These are phyloP conservation scores for Molanna angustata DNA, from an alignment of 2,888 invertebrate genomes.

Conservation along the genomic window DNA sequence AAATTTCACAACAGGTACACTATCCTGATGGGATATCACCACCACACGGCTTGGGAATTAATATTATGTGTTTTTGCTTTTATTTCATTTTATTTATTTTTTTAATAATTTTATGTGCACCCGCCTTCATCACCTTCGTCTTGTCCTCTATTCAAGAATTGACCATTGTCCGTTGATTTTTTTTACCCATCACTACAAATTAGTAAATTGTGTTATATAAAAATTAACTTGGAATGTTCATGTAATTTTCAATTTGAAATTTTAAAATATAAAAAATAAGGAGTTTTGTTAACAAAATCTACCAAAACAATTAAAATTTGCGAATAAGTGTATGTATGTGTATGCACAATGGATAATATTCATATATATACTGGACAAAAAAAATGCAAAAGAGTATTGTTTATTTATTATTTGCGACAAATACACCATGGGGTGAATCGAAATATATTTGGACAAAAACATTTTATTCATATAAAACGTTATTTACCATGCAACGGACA, in stretches of 20 bases:
- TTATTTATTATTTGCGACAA: too few relatives aligned
- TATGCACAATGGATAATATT: too few relatives aligned
- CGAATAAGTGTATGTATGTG: too few relatives aligned
- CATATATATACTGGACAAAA: too few relatives aligned
- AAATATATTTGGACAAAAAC: not conserved
- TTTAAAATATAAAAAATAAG: too few relatives aligned
- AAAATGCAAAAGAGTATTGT: too few relatives aligned
- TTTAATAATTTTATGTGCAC: slow-evolving; percentile 16
- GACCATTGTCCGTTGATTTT: slow-evolving; percentile 6
- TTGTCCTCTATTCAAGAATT: not conserved
- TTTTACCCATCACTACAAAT: not conserved
- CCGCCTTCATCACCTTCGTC: slow-evolving; percentile 17
- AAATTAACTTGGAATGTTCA: too few relatives aligned
- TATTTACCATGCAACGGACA: slow-evolving; percentile 5
- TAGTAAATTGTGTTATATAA: too few relatives aligned
- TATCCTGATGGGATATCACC: slow-evolving; percentile 3
- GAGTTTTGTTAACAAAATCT: too few relatives aligned
- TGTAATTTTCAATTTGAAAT: too few relatives aligned
- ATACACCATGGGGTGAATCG: too few relatives aligned
- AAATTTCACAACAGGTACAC: slow-evolving; percentile 92
- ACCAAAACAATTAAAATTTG: too few relatives aligned
- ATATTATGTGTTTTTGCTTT: slow-evolving; percentile 8
- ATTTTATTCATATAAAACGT: not conserved
- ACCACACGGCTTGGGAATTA: slow-evolving; percentile 6
- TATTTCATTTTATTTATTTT: slow-evolving; percentile 5